Base-by-base conservation (phyloP, 2,113 vertebrate genomes). In the Microcebus jonahi region DNA sequence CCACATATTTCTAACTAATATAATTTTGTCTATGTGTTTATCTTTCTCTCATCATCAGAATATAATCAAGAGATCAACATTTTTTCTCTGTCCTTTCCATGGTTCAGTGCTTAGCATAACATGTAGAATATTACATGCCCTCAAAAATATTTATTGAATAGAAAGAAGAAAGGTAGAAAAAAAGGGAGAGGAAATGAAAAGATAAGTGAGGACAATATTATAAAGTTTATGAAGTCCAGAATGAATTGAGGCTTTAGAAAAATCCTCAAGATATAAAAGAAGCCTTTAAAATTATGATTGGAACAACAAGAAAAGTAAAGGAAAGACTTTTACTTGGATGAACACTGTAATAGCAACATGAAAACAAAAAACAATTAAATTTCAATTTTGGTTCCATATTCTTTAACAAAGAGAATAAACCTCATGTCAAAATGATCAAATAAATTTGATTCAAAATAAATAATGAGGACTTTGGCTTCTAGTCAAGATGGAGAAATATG, bases 381-480 rank as follows among this genome's bases (percentile, higher is more conserved):
- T 84, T 91, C 21, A 79, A 59, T 73, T 95, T 95, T 93, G 21
- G 77, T 93, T 70, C 53, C 50, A 61, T 93, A 42, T 87, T 90
- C 59, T 91, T 90, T 75, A 76, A 82, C 20, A 92, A 94, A 89
- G 71, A 96, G 39, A 96, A 90, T 73, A 89, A 71, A 86, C 2
- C 17, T 89, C 75, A 70, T 53, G 10, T 85, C 71, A 96, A 95
- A 88, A 71, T 71, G 25, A 91, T 92, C 86, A 93, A 31, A 48
- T 65, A 53, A 80, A 91, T 75, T 34, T 91, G 83, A 84, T 76
- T 34, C 88, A 84, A 75, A 88, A 90, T 88, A 79, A 83, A 67
- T 80, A 73, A 86, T 10, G 10, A 63, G 20, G 48, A 79, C 39
- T 48, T 29, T 61, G 36, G 31, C n/a, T 96, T 96, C 34, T 2